Evolutionary conservation across 2,888 invertebrate species (phyloP).

Genomic region (Calameuta idolon): DNA sequence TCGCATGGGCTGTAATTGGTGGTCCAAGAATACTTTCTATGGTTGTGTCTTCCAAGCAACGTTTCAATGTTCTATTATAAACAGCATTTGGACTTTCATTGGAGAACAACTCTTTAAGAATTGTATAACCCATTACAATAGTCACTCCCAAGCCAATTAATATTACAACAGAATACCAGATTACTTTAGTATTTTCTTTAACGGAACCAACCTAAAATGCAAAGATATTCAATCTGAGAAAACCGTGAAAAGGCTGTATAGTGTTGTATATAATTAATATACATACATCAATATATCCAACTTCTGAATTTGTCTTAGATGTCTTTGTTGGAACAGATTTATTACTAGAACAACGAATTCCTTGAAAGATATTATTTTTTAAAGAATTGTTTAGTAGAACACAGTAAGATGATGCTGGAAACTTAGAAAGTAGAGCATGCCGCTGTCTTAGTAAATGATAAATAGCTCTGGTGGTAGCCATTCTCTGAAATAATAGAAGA

Average conservation of each 20-base stretch:
- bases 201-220: slow-evolving; percentile 69
- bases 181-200: slow-evolving; percentile 91
- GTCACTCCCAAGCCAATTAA: slow-evolving; percentile 85
- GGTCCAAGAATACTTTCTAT: slow-evolving; percentile 88
- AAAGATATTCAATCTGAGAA: background rate
- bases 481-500: background rate
- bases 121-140: slow-evolving; percentile 83
- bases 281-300: background rate
- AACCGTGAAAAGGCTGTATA: background rate
- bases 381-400: background rate
- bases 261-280: background rate
- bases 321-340: background rate
- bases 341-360: background rate
- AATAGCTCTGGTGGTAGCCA: background rate
- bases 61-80: slow-evolving; percentile 82
- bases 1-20: slow-evolving; percentile 91
- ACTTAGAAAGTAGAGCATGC: background rate
- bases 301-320: background rate
- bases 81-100: slow-evolving; percentile 88
- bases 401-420: background rate
- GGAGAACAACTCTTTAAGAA: slow-evolving; percentile 89
- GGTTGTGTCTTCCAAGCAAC: slow-evolving; percentile 80
- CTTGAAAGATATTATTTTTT: background rate
- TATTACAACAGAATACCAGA: slow-evolving; percentile 86
- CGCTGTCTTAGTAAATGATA: background rate